Evolutionary conservation across 2,797 vertebrate species (phyloP), one percentile per base, ranked within the genome.

Genomic region (Tympanoctomys barrerae): DNA sequence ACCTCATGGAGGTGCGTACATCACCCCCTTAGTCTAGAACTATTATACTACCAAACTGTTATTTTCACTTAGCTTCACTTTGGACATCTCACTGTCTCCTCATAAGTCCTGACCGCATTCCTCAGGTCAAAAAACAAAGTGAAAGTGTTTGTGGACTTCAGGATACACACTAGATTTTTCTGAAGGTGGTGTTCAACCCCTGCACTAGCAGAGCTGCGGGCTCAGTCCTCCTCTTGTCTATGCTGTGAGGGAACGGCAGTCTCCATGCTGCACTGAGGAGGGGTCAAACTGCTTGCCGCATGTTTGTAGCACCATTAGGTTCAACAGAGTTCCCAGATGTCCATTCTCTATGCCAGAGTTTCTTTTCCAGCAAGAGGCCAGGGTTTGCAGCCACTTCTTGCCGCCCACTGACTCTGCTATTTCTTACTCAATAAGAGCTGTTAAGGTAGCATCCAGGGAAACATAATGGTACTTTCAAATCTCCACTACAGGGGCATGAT

Each of bases 101-200:
- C 8, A 2, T 66, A 59, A 62, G 54, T 89, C 16, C 18, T 87
- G 77, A 83, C 12, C 36, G 46, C 31, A 26, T 11, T 73, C 16
- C 36, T 93, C 39, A 87, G 64, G 14, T 78, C 77, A 85, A 49
- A 66, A 94, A 93, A 61, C n/a, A 71, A 82, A 68, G 61, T 46
- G 1, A 52, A 79, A 68, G 3, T 7, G 4, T 31, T 3, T 2
- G 7, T 1, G 31, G 59, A 3, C 16, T 71, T 46, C 16, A 61
- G 61, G 52, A 14, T 0, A 1, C 73, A 90, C 36, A 1, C 11
- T 6, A 70, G 21, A 42, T 19, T 39, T 57, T 80, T 89, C 61
- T 28, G 49, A 49, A 87, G 64, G 42, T 26, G 89, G 59, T 31
- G 36, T 39, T n/a, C 49, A 68, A 31, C 11, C 21, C 12, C 59